Percentiles rank a stretch among this genome's conserved stretches.
These are phyloP conservation scores for Geothlypis trichas DNA, from an alignment of 2,113 vertebrate species.

Conservation along the genomic window DNA sequence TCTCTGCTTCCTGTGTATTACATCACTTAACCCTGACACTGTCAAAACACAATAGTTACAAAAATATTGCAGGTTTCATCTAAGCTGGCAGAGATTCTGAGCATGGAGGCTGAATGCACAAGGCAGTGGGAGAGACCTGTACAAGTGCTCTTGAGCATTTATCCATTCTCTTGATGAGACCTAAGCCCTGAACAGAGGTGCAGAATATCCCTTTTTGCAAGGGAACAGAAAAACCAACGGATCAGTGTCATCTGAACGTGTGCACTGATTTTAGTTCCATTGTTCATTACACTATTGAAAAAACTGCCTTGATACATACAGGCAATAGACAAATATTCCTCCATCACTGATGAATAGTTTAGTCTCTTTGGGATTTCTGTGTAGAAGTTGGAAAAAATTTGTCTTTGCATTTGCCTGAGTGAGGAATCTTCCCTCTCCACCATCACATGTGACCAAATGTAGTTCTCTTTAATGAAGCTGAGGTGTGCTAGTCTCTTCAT, in stretches of 20 bases:
- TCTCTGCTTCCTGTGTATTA: constrained; percentile 26
- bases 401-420: not conserved
- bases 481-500: not conserved
- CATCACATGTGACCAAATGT: not conserved
- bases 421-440: not conserved
- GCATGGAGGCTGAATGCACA: not conserved
- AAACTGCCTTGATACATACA: not conserved
- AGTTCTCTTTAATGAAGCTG: not conserved
- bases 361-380: constrained; percentile 3
- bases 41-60: constrained; percentile 38
- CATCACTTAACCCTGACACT: constrained; percentile 6
- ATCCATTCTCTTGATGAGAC: not conserved
- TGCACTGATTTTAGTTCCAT: constrained; percentile 6
- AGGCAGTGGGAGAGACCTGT: not conserved
- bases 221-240: not conserved
- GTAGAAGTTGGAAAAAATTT: not conserved
- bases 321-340: constrained; percentile 12
- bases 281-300: constrained; percentile 8
- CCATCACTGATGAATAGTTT: constrained; percentile 28
- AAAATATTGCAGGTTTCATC: constrained; percentile 4
- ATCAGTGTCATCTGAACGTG: not conserved
- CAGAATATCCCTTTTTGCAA: not conserved
- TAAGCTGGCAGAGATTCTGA: constrained; percentile 17
- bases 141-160: not conserved
- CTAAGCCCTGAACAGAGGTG: not conserved